Base-by-base conservation (phyloP, 2,888 invertebrate genomes). In the Pachliopta kotzebuea region DNA sequence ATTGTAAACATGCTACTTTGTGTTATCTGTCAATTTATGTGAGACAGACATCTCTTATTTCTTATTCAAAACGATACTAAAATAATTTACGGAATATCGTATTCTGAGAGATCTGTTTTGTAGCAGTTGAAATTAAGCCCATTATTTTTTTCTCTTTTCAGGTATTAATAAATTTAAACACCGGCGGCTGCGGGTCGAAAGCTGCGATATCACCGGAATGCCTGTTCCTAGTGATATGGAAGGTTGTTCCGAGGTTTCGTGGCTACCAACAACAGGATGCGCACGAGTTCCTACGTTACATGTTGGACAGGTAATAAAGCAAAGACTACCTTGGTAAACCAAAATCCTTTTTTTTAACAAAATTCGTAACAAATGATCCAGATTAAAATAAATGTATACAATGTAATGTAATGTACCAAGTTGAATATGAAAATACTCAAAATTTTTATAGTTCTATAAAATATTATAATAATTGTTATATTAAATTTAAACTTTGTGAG, bases 221-320 rank as follows among this genome's bases (percentile, higher is more conserved):
- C 71, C 92, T 97, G 68, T 96, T 96, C 79, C 93, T 95, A 58
- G 96, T 96, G 56, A 96, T 96, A 67, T 96, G 96, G 96, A 96
- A 96, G 83, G 95, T 96, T 68, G 96, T 96, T 69, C 96, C 96
- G 58, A 90, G 96, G 74, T 96, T 96, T 87, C 93, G 95, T 73
- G 96, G 96, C 4, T 96, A 96, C 84, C 96, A 96, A 75, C 97
- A 97, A 78, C 96, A 97, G 78, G 97, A 97, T 79, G 96, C 96
- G 17, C 97, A 97, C 77, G 97, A 97, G 85, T 97, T 97, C 81
- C 92, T 97, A 75, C 93, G 96, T 11, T 96, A 96, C 76, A 95
- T 96, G 93, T 90, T 97, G 56, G 96, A 97, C 81, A 93, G 96
- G 85, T 93, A 37, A 54, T 31, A 31, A 29, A 29, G 29, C 8